These are phyloP conservation scores for Limonius californicus DNA, from an alignment of 1,140 invertebrate species.

Conservation along the genomic window DNA sequence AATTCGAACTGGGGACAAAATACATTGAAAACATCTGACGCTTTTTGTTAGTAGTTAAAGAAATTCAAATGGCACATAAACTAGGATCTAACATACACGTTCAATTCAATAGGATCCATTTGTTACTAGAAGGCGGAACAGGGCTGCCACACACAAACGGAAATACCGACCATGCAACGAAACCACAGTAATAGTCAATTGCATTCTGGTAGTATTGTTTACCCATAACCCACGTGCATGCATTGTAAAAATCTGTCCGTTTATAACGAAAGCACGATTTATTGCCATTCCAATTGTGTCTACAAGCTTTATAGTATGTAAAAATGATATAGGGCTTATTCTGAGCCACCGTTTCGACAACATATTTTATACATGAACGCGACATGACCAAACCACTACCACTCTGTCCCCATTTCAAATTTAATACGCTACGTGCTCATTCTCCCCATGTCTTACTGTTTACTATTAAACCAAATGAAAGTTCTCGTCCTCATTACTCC, in stretches of 20 bases:
- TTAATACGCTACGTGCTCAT: neutral
- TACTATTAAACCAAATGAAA: slow-evolving; percentile 6
- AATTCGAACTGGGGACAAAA: neutral
- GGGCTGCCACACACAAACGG: neutral
- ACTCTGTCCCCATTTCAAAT: neutral
- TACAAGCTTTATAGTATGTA: slow-evolving; percentile 13
- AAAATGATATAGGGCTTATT: slow-evolving; percentile 7
- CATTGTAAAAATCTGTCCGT: slow-evolving; percentile 9
- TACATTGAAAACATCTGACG: slow-evolving; percentile 8
- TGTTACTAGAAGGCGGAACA: neutral
- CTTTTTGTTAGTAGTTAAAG: slow-evolving; percentile 4
- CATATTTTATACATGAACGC: slow-evolving; percentile 8
- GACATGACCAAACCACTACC: slow-evolving; percentile 9
- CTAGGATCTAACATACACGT: neutral
- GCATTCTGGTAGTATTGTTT: neutral
- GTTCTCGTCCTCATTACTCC: neutral
- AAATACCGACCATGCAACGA: neutral
- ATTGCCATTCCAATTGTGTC: slow-evolving; percentile 16
- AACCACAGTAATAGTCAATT: neutral
- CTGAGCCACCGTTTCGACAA: neutral
- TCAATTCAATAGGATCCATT: neutral
- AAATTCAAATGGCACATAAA: slow-evolving; percentile 1
- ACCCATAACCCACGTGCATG: slow-evolving; percentile 5
- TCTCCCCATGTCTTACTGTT: neutral
- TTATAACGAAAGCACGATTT: slow-evolving; percentile 17